Conservation (phyloP, 2,888 invertebrate species). For the Lasioglossum pauxillum region DNA sequence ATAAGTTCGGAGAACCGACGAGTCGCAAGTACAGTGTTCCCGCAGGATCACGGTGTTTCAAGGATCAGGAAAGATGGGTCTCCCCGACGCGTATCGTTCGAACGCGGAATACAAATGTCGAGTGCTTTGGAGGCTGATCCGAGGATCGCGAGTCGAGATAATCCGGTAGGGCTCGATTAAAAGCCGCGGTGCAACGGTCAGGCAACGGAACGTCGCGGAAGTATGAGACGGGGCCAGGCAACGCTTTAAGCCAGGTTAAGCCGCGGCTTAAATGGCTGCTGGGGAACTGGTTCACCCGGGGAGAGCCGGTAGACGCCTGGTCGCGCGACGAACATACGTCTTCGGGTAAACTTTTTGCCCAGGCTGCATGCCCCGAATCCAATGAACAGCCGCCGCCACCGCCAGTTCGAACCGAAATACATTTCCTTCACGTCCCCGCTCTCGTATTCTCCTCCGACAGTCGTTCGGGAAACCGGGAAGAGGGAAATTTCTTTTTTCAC, state of each 20-base stretch:
- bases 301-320: neutral
- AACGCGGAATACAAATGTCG: constrained; percentile 38
- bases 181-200: constrained; percentile 58
- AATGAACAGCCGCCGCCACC: constrained; percentile 11
- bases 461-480: neutral
- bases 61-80: neutral
- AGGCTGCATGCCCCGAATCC: constrained; percentile 17
- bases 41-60: neutral
- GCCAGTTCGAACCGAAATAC: constrained; percentile 21
- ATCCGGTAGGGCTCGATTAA: constrained; percentile 68
- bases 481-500: neutral
- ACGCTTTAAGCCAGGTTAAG: constrained; percentile 66
- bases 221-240: constrained; percentile 45
- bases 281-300: constrained; percentile 45
- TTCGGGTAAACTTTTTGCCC: constrained; percentile 32
- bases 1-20: neutral
- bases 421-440: neutral
- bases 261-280: constrained; percentile 59
- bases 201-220: constrained; percentile 60
- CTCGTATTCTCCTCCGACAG: neutral
- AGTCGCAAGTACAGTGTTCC: neutral
- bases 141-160: constrained; percentile 62
- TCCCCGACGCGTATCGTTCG: neutral
- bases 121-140: constrained; percentile 32
- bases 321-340: constrained; percentile 20